phyloP scores from a whole-genome alignment of 2,888 invertebrate genomes.

The Drosophila putrida region DNA sequence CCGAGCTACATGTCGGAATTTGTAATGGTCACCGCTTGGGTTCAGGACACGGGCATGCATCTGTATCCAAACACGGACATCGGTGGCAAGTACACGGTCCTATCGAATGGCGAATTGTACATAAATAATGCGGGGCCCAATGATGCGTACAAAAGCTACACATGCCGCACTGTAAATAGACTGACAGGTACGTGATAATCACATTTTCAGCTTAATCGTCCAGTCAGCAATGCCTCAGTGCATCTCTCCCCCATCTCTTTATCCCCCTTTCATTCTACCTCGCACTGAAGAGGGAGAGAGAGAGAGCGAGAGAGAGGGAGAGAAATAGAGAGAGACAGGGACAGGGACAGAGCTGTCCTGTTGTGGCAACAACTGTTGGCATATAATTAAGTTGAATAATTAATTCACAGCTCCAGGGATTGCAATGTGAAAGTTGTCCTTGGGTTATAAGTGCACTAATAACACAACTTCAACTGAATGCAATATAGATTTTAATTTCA shows the following conservation, averaged over 20 bases:
- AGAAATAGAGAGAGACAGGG: neutral
- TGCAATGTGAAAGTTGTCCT: constrained; percentile 42
- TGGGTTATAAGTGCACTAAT: constrained; percentile 28
- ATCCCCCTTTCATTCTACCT: neutral
- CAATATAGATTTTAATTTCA: constrained; percentile 14
- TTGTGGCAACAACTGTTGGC: constrained; percentile 43
- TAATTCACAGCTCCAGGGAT: constrained; percentile 51
- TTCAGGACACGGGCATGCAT: constrained; percentile 92
- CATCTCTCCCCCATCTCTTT: constrained; percentile 2
- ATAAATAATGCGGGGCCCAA: constrained; percentile 92
- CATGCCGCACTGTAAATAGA: constrained; percentile 93
- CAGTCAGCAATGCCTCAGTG: constrained; percentile 73
- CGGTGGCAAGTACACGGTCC: constrained; percentile 91
- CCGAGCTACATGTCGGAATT: constrained; percentile 95
- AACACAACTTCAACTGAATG: constrained; percentile 27
- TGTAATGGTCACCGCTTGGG: constrained; percentile 95
- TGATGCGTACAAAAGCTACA: constrained; percentile 92
- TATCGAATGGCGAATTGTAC: constrained; percentile 93
- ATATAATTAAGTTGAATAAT: constrained; percentile 66
- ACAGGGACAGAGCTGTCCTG: neutral
- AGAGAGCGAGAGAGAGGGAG: constrained; percentile 5
- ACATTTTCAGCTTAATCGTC: constrained; percentile 79
- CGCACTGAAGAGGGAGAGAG: neutral
- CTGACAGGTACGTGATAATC: constrained; percentile 87
- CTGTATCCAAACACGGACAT: constrained; percentile 92